These are phyloP conservation scores for Echiichthys vipera DNA, from an alignment of 2,797 vertebrate genomes.

Conservation along the genomic window DNA sequence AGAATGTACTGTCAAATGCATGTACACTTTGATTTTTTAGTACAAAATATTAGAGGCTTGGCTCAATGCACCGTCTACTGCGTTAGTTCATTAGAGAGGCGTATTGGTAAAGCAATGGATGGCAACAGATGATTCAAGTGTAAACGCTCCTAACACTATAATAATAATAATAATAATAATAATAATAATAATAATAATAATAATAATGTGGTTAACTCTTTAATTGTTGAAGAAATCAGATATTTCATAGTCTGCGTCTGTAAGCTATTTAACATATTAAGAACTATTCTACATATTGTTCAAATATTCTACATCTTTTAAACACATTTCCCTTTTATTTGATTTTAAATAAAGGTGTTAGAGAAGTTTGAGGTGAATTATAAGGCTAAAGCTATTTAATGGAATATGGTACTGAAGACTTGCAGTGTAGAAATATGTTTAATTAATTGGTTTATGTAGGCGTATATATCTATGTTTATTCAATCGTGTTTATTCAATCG, in stretches of 20 bases:
- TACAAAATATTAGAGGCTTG: not conserved
- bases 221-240: not conserved
- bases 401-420: not conserved
- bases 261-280: not conserved
- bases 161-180: no score
- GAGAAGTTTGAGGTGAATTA: no score
- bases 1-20: not conserved
- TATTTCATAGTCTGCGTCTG: not conserved
- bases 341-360: no score
- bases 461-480: no score
- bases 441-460: no score
- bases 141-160: not conserved
- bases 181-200: no score
- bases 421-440: no score
- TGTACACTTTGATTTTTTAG: not conserved
- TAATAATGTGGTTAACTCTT: not conserved
- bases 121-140: not conserved
- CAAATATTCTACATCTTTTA: no score
- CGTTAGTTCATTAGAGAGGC: not conserved
- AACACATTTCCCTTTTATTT: no score
- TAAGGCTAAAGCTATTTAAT: no score
- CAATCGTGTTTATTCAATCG: no score
- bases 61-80: not conserved
- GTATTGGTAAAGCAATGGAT: constrained; percentile 5
- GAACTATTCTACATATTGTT: no score